Conservation (phyloP, 2,888 invertebrate species). For the Dermolepida albohirtum region DNA sequence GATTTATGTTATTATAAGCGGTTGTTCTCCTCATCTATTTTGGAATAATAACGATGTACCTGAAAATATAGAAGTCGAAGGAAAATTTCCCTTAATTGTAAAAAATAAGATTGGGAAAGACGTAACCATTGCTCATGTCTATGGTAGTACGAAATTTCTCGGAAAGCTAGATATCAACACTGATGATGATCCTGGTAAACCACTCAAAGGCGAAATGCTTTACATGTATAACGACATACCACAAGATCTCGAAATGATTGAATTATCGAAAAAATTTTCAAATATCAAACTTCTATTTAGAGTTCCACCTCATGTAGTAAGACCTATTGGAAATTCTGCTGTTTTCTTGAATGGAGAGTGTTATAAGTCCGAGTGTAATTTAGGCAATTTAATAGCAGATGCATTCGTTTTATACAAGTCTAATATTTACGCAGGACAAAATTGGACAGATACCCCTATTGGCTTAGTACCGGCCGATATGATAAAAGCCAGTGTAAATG, state of each 20-base stretch:
- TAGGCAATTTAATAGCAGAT: conserved; percentile 25
- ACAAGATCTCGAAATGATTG: too few species aligned
- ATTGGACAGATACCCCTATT: conserved; percentile 27
- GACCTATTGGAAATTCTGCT: conserved; percentile 11
- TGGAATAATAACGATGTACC: not conserved
- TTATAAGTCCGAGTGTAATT: conserved; percentile 15
- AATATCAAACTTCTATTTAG: too few species aligned
- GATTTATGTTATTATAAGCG: conserved; percentile 3
- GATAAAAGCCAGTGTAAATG: conserved; percentile 22
- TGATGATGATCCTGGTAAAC: too few species aligned
- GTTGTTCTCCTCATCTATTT: not conserved
- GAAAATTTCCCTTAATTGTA: not conserved
- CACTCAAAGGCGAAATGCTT: too few species aligned
- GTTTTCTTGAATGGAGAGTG: conserved; percentile 29
- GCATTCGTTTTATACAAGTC: conserved; percentile 20
- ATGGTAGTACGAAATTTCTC: too few species aligned
- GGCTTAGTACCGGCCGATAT: conserved; percentile 1
- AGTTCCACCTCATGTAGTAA: too few species aligned
- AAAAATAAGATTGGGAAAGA: too few species aligned
- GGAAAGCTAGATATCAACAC: too few species aligned
- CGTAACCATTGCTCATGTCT: too few species aligned
- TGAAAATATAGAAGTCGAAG: not conserved
- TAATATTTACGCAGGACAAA: conserved; percentile 6
- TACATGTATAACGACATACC: too few species aligned
- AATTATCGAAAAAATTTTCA: too few species aligned